Base-by-base conservation (phyloP, 2,113 vertebrate species). In the Zeus faber region DNA sequence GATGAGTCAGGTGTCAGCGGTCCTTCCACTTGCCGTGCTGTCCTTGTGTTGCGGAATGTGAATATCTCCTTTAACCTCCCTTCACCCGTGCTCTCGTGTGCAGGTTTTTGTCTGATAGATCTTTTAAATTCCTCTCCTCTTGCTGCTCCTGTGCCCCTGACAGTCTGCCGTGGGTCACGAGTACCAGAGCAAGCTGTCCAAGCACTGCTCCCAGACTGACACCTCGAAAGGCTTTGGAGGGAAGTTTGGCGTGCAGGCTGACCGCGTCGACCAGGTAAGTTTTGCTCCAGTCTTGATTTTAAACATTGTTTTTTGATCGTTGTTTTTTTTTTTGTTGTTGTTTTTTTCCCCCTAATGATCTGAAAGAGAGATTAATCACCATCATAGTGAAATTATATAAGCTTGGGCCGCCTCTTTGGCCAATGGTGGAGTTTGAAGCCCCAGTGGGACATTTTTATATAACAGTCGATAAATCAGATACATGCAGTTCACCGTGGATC, bases 111-210 rank as follows among this genome's bases (percentile, higher is more conserved):
- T 49, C 25, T 27, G 5, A 8, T 25, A 3, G 6, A 6, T 43
- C 27, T 11, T 0, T 41, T 1, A 25, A n/a, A n/a, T 14, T 26
- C 24, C 43, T 23, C 9, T 1, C 16, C 1, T 40, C 7, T 40
- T 5, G 5, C 3, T 53, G 6, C 33, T 1, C 17, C 7, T 37
- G 2, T 40, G 8, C 51, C 71, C n/a, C 50, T 50, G 0, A 41
- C 74, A 99, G 97, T 98, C 93, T 14, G 96, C 96, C 0, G 93
- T 98, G 17, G 96, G 96, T 54, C 95, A 99, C 0, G 95, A 98
- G 31, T 99, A 99, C 62, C 94, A 96, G 74, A 90, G 92, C 39
- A 90, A 92, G 22, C 82, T 98, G 29, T 92, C 95, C 27, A 93
- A 95, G 72, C 95, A 98, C 66, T 98, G 95, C 76, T 99, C 96